Evolutionary conservation across 2,113 vertebrate genomes (phyloP).

Genomic region (Serilophus lunatus): DNA sequence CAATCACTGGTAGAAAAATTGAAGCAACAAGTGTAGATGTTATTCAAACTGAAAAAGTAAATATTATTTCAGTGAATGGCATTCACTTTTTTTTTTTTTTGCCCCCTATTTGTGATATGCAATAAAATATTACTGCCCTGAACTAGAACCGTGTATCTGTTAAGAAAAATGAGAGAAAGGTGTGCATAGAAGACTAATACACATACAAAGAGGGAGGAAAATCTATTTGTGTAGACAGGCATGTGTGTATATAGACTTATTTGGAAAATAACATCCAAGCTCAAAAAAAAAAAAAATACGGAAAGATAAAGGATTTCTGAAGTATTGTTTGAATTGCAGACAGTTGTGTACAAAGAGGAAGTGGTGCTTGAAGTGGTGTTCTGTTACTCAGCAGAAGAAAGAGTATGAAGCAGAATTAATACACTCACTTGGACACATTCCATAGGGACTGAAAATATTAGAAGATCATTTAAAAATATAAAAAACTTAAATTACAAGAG

Average conservation of each 20-base stretch:
- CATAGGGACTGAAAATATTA: neutral
- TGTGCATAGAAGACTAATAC: neutral
- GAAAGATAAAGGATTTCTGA: neutral
- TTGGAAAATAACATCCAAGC: neutral
- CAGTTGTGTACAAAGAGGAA: neutral
- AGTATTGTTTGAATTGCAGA: neutral
- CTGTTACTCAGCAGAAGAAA: neutral
- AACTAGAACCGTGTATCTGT: neutral
- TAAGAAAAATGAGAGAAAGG: neutral
- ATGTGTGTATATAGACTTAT: neutral
- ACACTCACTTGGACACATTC: neutral
- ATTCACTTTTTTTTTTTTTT: neutral
- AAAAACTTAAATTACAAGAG: neutral
- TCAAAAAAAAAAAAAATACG: neutral
- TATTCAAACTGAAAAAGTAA: conserved; percentile 49
- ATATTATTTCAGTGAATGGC: conserved; percentile 27
- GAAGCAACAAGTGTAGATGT: conserved; percentile 4
- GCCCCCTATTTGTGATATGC: neutral
- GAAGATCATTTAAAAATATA: neutral
- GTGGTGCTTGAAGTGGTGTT: neutral
- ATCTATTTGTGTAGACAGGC: neutral
- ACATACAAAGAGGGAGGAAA: neutral
- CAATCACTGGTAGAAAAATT: conserved; percentile 19
- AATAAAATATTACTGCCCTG: neutral
- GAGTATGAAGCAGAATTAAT: neutral